Conservation (phyloP, 2,797 vertebrate species). For the Lagodon rhomboides region DNA sequence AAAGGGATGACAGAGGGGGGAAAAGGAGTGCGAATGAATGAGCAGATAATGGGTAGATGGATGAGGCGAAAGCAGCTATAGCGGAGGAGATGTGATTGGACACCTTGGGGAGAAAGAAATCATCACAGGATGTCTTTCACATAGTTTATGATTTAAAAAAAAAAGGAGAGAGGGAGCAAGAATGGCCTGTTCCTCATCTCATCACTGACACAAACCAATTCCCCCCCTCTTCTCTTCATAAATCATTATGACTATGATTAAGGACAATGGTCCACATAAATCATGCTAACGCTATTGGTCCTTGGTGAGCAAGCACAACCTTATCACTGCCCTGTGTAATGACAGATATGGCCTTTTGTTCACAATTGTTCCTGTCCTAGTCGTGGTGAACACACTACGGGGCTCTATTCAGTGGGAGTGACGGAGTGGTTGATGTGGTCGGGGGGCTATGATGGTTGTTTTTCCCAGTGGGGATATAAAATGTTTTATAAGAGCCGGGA, state of each 20-base stretch:
- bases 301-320: slow-evolving; percentile 62
- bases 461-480: slow-evolving; percentile 65
- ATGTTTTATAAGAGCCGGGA: slow-evolving; percentile 52
- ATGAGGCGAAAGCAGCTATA: slow-evolving; percentile 24
- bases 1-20: slow-evolving; percentile 46
- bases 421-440: slow-evolving; percentile 53
- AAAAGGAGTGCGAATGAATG: slow-evolving; percentile 51
- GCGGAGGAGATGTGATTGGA: slow-evolving; percentile 47
- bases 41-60: slow-evolving; percentile 57
- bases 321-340: slow-evolving; percentile 60
- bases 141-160: slow-evolving; percentile 43
- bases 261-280: slow-evolving; percentile 67
- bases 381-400: slow-evolving; percentile 14
- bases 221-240: slow-evolving; percentile 35
- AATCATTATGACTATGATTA: slow-evolving; percentile 70
- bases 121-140: slow-evolving; percentile 42
- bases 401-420: slow-evolving; percentile 40
- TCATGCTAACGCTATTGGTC: slow-evolving; percentile 46
- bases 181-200: slow-evolving; percentile 50
- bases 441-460: slow-evolving; percentile 49
- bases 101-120: slow-evolving; percentile 25
- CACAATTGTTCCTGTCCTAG: slow-evolving; percentile 31
- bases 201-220: slow-evolving; percentile 25
- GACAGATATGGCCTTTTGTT: slow-evolving; percentile 58
- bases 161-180: slow-evolving; percentile 17